These are phyloP conservation scores for Alfaro cultratus DNA, from an alignment of 2,797 vertebrate species.

Conservation along the genomic window DNA sequence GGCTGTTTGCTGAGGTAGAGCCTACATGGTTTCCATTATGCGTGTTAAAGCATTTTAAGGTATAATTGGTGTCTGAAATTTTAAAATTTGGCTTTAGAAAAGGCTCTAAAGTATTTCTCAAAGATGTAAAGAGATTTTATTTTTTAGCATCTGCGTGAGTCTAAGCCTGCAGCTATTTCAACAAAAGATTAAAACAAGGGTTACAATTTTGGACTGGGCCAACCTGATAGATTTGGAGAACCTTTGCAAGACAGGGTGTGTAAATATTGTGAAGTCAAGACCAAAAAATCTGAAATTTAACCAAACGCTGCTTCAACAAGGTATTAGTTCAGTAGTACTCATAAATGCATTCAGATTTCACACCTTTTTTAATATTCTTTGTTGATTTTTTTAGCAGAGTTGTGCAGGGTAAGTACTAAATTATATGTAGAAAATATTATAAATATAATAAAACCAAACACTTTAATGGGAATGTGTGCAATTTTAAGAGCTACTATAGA, in stretches of 20 bases:
- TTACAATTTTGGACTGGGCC: neutral
- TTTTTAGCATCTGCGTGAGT: neutral
- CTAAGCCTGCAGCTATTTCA: neutral
- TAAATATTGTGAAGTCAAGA: neutral
- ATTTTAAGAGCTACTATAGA: neutral
- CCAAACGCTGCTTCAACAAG: neutral
- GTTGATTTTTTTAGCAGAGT: neutral
- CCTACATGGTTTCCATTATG: neutral
- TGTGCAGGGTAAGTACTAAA: neutral
- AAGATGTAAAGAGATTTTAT: neutral
- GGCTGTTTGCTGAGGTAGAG: neutral
- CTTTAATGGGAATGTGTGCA: neutral
- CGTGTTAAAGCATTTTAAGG: neutral
- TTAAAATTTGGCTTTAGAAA: neutral
- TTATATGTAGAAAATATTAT: neutral
- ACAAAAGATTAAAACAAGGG: too few relatives aligned
- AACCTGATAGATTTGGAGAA: neutral
- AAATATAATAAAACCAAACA: neutral
- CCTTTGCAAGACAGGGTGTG: neutral
- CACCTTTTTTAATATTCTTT: neutral
- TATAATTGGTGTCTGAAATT: neutral
- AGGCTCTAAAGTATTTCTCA: neutral
- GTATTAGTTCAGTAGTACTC: neutral
- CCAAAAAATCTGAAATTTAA: neutral
- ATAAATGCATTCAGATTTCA: neutral